Base-by-base conservation (phyloP, 2,888 invertebrate genomes). In the Thalpophila matura region DNA sequence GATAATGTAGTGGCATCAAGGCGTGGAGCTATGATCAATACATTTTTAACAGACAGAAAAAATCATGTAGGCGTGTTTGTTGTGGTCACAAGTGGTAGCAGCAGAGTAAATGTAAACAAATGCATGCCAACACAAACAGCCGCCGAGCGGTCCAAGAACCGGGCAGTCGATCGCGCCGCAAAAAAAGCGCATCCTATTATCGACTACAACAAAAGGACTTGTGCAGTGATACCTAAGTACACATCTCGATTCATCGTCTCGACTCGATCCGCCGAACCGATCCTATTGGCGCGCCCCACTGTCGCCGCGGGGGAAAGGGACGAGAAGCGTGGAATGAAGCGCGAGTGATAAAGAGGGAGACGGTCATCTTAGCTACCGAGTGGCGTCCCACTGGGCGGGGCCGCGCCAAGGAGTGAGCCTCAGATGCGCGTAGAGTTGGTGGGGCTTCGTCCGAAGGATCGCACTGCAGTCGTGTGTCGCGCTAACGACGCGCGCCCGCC, bases 401-500 rank as follows among this genome's bases (percentile, higher is more conserved):
- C 95, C 92, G 93, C 89, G 91, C 90, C 88, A 92, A 91, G 93
- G 92, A 95, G 93, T 89, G 95, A 93, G 94, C 95, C 95, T 95
- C 92, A 95, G 95, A 96, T 96, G 95, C 95, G 96, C 95, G 94
- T 91, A 92, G 95, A 93, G 95, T 93, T 95, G 95, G 95, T 95
- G 96, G 96, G 95, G 95, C 91, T 93, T 91, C 93, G 92, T 87
- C 88, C 95, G 94, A 93, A 94, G 93, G 95, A 94, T 92, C 94
- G 94, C 95, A 96, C 92, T 95, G 94, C 95, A 94, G 95, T 95
- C 95, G 95, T 91, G 91, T 86, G 92, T 87, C 91, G 94, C 91
- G 91, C 88, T 86, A 80, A 80, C 89, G 86, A 87, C 94, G 93
- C 90, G 93, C 93, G 93, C 91, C 81, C 92, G 94, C 89, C 88